Conservation (phyloP, 2,888 invertebrate genomes). For the Magallana nippona region DNA sequence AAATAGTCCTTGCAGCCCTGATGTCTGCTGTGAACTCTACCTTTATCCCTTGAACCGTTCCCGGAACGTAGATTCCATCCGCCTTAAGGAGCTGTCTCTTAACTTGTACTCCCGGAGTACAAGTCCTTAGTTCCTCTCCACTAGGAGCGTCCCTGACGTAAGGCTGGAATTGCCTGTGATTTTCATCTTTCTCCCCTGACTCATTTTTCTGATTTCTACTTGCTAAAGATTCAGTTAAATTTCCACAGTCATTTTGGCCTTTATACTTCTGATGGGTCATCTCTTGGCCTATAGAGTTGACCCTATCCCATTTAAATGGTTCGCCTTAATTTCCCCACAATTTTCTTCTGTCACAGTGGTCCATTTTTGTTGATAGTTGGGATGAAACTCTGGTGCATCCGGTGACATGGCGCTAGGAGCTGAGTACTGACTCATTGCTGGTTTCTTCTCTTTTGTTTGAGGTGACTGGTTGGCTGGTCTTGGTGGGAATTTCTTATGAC, state of each 20-base stretch:
- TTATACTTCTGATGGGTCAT: neutral
- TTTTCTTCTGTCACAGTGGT: neutral
- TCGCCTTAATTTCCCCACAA: neutral
- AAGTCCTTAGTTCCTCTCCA: too few species aligned
- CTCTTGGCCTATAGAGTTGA: constrained; percentile 10
- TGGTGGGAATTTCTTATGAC: neutral
- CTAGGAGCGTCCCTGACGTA: too few species aligned
- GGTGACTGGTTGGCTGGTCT: neutral
- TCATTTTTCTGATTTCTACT: neutral
- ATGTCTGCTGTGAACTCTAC: constrained; percentile 35
- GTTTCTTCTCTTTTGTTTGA: neutral
- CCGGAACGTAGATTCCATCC: constrained; percentile 46
- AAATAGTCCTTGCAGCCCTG: constrained; percentile 23
- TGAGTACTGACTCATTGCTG: too few species aligned
- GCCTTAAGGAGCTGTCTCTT: neutral
- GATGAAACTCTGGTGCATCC: too few species aligned
- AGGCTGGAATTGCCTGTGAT: too few species aligned
- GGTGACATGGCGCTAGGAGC: too few species aligned
- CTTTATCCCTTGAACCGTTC: constrained; percentile 39
- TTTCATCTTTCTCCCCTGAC: neutral
- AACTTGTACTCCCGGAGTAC: too few species aligned
- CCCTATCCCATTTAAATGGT: neutral
- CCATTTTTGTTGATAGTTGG: too few species aligned
- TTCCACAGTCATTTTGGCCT: too few species aligned
- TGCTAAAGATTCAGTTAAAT: neutral